Base-by-base conservation (phyloP, 2,113 vertebrate species). In the Alligator sinensis region DNA sequence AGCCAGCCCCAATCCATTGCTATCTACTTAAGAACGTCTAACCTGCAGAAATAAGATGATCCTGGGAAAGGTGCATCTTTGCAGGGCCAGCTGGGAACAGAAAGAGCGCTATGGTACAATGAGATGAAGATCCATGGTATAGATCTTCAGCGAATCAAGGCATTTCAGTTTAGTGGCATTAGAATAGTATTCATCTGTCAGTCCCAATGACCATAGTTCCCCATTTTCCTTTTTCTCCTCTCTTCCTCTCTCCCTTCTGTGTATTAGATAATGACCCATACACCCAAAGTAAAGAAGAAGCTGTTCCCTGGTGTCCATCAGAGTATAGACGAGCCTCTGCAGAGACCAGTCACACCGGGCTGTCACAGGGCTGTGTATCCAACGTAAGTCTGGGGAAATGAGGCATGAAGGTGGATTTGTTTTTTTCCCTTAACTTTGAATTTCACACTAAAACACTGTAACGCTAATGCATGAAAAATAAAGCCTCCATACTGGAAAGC, bases 251-350 rank as follows among this genome's bases (percentile, higher is more conserved):
- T 6, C 1, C 93, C 91, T 96, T 47, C 28, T 93, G 1, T 80
- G 1, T 93, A 72, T 94, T 94, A 99, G 99, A 99, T 99, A 94
- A 99, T 99, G 99, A 99, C 99, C 85, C 98, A 99, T 97, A 98
- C 99, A 55, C 97, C 98, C 28, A 99, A 98, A 98, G 75, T 61
- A 4, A 99, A 98, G 96, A 98, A 98, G 97, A 99, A 96, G 87
- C 95, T 96, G 11, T 96, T 91, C 27, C 34, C 97, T 82, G 34
- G 94, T 16, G 11, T 93, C 1, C 97, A 97, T 55, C 97, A 98
- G 86, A 98, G 98, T 17, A 64, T 91, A 24, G 98, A 99, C 5
- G 99, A 99, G 90, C 99, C 99, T 27, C 98, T 99, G n/a, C 98
- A 98, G 86, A 98, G 99, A 82, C 99, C 99, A 0, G 98, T 99